These are phyloP conservation scores for Scaptomyza cyrtandrae DNA, from an alignment of 2,888 invertebrate species.

Conservation along the genomic window DNA sequence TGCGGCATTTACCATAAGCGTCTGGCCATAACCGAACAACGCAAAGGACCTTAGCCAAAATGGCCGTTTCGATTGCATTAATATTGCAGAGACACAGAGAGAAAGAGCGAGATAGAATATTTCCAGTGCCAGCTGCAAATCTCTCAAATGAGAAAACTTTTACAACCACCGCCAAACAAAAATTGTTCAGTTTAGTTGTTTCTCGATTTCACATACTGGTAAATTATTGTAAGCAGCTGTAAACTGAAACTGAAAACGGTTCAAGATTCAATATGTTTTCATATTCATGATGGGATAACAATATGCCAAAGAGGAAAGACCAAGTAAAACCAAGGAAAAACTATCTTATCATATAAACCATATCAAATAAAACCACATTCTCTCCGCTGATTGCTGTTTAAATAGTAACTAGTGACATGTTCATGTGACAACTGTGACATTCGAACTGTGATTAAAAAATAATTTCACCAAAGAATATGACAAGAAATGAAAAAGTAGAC, in stretches of 20 bases:
- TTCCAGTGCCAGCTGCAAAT: constrained; percentile 69
- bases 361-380: background rate
- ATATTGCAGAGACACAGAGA: constrained; percentile 25
- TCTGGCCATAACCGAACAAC: constrained; percentile 18
- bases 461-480: constrained; percentile 69
- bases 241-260: constrained; percentile 34
- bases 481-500: constrained; percentile 46
- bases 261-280: background rate
- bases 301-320: background rate
- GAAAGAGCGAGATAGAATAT: constrained; percentile 11
- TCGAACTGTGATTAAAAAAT: constrained; percentile 73
- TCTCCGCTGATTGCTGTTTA: constrained; percentile 16
- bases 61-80: constrained; percentile 70
- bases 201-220: constrained; percentile 11
- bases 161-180: constrained; percentile 21
- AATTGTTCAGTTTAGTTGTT: too few species aligned
- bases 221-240: constrained; percentile 2
- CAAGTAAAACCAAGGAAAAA: background rate
- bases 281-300: background rate
- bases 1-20: constrained; percentile 72
- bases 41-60: constrained; percentile 55
- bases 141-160: constrained; percentile 74
- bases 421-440: constrained; percentile 11
- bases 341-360: too few species aligned
- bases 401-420: background rate